Conservation (phyloP, 2,797 vertebrate species). For the Poecilia gillii region DNA sequence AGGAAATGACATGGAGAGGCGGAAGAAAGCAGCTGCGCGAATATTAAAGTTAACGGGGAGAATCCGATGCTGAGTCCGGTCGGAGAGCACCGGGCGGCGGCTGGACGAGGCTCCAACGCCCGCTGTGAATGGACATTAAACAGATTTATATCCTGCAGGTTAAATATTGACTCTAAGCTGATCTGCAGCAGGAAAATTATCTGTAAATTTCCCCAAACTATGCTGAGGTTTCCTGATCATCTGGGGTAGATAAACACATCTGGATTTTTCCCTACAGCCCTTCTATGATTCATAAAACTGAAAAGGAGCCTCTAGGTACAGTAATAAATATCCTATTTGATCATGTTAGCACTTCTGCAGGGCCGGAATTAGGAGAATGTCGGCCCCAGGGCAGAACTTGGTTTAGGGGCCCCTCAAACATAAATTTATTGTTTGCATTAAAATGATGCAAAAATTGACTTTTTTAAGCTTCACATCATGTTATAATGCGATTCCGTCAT, state of each 20-base stretch:
- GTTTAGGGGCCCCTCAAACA: neutral
- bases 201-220: neutral
- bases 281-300: neutral
- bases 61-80: neutral
- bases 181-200: neutral
- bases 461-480: too few species aligned
- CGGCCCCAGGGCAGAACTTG: neutral
- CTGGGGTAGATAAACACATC: neutral
- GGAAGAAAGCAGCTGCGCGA: slow-evolving; percentile 86
- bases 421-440: neutral
- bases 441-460: too few species aligned
- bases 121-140: neutral
- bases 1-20: slow-evolving; percentile 97
- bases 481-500: neutral
- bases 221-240: neutral
- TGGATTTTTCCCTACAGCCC: neutral
- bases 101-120: neutral
- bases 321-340: neutral
- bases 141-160: neutral
- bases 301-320: neutral
- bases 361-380: neutral
- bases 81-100: neutral
- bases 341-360: neutral
- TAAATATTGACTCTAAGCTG: neutral
- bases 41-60: slow-evolving; percentile 55